Evolutionary conservation across 2,113 vertebrate species (phyloP).

Genomic region (Scatophagus argus): DNA sequence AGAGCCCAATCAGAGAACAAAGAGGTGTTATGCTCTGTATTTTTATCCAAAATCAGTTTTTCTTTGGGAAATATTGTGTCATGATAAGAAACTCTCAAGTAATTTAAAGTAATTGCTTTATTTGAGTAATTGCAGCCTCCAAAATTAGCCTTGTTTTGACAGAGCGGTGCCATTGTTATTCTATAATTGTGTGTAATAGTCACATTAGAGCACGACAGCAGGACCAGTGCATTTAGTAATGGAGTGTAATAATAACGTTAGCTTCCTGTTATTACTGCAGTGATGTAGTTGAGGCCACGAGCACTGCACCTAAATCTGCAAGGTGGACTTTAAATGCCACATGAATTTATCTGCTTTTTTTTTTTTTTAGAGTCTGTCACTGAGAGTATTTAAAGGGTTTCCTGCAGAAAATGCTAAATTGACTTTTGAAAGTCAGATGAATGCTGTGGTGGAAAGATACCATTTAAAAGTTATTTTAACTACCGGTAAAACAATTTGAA

Average conservation of each 20-base stretch:
- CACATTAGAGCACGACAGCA: conserved; percentile 57
- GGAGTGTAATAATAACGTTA: conserved; percentile 64
- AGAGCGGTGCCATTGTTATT: conserved; percentile 60
- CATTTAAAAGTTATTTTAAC: no score
- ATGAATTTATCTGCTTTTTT: conserved; percentile 4
- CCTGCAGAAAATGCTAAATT: background rate
- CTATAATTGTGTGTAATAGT: conserved; percentile 75
- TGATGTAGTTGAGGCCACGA: conserved; percentile 29
- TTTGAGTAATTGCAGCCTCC: conserved; percentile 48
- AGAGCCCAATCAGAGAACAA: conserved; percentile 35
- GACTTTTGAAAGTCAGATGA: background rate
- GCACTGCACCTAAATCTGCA: conserved; percentile 25
- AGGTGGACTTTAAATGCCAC: conserved; percentile 17
- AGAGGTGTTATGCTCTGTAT: conserved; percentile 24
- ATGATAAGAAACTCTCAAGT: conserved; percentile 45
- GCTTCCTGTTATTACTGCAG: conserved; percentile 77
- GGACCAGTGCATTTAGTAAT: conserved; percentile 66
- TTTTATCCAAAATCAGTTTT: conserved; percentile 31
- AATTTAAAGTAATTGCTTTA: conserved; percentile 52
- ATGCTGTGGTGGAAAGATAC: background rate
- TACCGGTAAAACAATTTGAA: no score
- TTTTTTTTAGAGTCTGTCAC: conserved; percentile 8
- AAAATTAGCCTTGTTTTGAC: conserved; percentile 67
- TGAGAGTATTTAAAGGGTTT: conserved; percentile 1
- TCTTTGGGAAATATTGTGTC: conserved; percentile 39